Evolutionary conservation across 2,113 vertebrate species (phyloP).

Genomic region (Pelmatolapia mariae): DNA sequence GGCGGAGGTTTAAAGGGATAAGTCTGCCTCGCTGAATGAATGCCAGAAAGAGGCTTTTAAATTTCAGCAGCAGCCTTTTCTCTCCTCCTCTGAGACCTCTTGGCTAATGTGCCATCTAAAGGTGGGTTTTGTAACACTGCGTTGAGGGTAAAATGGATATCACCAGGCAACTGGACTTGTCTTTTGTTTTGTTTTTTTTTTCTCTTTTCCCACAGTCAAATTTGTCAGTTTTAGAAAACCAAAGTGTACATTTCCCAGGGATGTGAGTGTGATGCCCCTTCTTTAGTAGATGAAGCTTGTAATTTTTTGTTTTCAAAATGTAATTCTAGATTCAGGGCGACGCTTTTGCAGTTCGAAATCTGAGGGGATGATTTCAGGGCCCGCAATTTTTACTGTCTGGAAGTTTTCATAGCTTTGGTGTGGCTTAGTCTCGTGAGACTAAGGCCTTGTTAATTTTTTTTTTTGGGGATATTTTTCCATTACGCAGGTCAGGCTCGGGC

Average conservation of each 20-base stretch:
- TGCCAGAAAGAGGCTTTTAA: not conserved
- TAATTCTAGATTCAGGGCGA: not conserved
- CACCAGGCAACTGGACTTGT: not conserved
- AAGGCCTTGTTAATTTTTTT: not conserved
- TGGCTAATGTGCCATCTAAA: not conserved
- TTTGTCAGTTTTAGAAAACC: not conserved
- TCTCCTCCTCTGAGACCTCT: not conserved
- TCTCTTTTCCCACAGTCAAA: not conserved
- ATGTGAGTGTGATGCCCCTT: not conserved
- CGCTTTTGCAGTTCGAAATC: not conserved
- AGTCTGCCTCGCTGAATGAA: not conserved
- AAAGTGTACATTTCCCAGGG: not conserved
- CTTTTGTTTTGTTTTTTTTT: not conserved
- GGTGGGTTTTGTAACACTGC: constrained; percentile 1
- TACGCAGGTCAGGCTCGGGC: not conserved
- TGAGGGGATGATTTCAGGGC: not conserved
- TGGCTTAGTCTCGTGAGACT: not conserved
- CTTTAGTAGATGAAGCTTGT: not conserved
- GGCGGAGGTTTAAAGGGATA: not conserved
- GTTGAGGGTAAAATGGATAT: constrained; percentile 15
- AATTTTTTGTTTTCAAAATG: not conserved
- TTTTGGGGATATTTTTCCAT: not conserved
- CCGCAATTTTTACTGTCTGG: not conserved
- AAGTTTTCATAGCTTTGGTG: not conserved
- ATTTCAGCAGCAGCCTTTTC: not conserved